Evolutionary conservation across 2,113 vertebrate genomes (phyloP).

Genomic region (Colistium nudipinnis): DNA sequence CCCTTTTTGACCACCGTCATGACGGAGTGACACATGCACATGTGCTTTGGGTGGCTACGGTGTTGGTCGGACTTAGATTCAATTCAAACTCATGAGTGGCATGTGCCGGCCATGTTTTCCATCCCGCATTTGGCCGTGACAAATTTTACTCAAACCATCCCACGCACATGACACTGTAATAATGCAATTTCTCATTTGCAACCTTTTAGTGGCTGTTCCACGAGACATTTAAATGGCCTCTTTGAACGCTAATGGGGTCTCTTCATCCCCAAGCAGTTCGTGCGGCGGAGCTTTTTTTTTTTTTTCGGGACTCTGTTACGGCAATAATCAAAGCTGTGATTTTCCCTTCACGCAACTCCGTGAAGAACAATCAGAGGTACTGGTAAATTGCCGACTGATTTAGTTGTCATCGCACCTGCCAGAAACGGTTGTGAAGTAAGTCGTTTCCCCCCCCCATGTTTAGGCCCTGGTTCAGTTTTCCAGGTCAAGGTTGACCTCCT

Average conservation of each 20-base stretch:
- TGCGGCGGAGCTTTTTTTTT: slow-evolving; percentile 28
- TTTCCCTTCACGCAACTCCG: slow-evolving; percentile 5
- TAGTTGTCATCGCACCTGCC: background rate
- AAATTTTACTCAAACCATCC: background rate
- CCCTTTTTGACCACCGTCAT: too few species aligned
- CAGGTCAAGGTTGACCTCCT: slow-evolving; percentile 24
- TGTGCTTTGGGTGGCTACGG: too few species aligned
- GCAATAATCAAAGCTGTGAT: slow-evolving; percentile 28
- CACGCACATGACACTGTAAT: slow-evolving; percentile 1
- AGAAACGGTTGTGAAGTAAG: background rate
- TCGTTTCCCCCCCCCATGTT: background rate
- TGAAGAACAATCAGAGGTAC: slow-evolving; percentile 24
- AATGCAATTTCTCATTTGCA: slow-evolving; percentile 22
- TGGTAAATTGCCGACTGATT: background rate
- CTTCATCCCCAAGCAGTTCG: slow-evolving; percentile 22
- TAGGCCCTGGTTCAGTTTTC: background rate
- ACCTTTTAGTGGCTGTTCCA: background rate
- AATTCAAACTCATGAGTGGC: background rate
- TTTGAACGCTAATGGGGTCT: slow-evolving; percentile 29
- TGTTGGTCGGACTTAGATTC: too few species aligned
- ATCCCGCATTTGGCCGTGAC: background rate
- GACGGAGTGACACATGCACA: too few species aligned
- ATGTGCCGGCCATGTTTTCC: background rate
- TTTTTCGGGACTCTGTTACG: slow-evolving; percentile 9
- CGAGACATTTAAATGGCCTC: slow-evolving; percentile 5